A percentile compares a stretch with the other conserved stretches of the same genome.
Conservation (phyloP, 2,797 vertebrate species). For the Chrysocyon brachyurus region DNA sequence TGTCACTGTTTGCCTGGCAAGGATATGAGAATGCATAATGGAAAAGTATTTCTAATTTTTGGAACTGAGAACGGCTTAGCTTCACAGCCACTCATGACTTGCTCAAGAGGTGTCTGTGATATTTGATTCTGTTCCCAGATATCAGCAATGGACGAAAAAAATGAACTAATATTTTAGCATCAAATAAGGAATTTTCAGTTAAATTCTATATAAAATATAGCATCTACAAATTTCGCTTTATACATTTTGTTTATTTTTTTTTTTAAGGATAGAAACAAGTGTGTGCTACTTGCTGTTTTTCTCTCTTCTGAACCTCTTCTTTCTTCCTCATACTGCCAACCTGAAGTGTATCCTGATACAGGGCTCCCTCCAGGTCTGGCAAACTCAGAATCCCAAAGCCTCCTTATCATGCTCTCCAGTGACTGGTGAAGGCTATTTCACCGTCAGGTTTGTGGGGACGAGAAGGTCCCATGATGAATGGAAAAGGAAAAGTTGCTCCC, state of each 20-base stretch:
- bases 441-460: neutral
- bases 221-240: neutral
- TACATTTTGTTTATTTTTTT: neutral
- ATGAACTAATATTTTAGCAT: slow-evolving; percentile 19
- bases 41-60: slow-evolving; percentile 61
- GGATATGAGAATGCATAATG: neutral
- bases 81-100: slow-evolving; percentile 15
- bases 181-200: slow-evolving; percentile 23
- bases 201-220: neutral
- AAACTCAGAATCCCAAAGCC: neutral
- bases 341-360: neutral
- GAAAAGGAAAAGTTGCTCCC: neutral
- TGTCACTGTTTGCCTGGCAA: slow-evolving; percentile 8
- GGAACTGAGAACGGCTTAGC: slow-evolving; percentile 43
- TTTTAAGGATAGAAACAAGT: neutral
- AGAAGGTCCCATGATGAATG: neutral
- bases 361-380: neutral
- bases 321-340: neutral
- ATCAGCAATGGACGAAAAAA: slow-evolving; percentile 44
- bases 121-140: slow-evolving; percentile 60
- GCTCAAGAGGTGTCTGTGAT: neutral
- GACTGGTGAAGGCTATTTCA: neutral
- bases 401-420: neutral
- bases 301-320: neutral
- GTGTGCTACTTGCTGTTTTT: neutral